Evolutionary conservation across 2,888 invertebrate species (phyloP).

Genomic region (Eristalinus aeneus): DNA sequence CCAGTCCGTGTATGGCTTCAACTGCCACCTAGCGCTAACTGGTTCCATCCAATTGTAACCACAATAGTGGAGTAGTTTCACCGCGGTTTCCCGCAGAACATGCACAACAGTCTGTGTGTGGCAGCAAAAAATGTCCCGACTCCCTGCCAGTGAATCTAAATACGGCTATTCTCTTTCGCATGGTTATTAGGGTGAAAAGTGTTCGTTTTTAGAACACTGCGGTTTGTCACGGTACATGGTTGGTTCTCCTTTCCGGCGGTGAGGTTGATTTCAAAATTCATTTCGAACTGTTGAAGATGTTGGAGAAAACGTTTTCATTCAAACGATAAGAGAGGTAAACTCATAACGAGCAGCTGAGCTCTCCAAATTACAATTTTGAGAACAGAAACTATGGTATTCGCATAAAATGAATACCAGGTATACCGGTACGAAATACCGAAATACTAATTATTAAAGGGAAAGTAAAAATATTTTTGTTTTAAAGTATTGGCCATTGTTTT

Average conservation of each 20-base stretch:
- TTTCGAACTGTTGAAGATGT: not conserved
- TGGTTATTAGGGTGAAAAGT: not conserved
- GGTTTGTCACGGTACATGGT: not conserved
- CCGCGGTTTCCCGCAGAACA: slow-evolving; percentile 41
- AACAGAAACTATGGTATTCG: too few relatives aligned
- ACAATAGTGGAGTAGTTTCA: slow-evolving; percentile 55
- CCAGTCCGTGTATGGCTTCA: not conserved
- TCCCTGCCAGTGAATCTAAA: not conserved
- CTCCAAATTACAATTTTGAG: too few relatives aligned
- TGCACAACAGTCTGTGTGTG: not conserved
- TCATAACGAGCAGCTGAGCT: not conserved
- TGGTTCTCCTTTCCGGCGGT: not conserved
- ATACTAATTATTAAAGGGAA: too few relatives aligned
- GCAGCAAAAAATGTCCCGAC: not conserved
- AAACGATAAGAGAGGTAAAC: not conserved
- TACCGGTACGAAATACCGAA: too few relatives aligned
- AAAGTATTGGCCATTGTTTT: too few relatives aligned
- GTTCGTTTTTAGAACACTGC: not conserved
- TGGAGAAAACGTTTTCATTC: not conserved
- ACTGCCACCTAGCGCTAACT: slow-evolving; percentile 23
- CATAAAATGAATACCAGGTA: too few relatives aligned
- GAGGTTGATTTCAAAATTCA: not conserved
- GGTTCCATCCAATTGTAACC: slow-evolving; percentile 35
- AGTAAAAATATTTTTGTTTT: too few relatives aligned
- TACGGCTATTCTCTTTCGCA: not conserved